Percentiles rank a stretch among this genome's conserved stretches.
Evolutionary conservation across 2,113 vertebrate genomes (phyloP).

Genomic region (Lanius collurio): DNA sequence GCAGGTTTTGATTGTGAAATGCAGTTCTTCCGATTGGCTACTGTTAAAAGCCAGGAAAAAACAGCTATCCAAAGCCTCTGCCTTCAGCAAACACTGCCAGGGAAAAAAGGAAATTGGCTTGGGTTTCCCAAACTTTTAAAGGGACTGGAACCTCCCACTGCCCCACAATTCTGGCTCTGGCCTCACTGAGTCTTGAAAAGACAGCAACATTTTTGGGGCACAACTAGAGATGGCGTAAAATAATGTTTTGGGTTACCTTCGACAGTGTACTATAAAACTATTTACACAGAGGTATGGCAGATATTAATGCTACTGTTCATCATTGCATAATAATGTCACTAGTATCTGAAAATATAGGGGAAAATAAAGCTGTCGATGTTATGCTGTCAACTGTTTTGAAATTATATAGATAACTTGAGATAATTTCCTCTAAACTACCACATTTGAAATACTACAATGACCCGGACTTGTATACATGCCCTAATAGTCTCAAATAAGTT

Average conservation of each 20-base stretch:
- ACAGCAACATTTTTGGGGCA: not conserved
- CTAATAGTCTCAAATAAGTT: not conserved
- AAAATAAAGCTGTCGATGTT: not conserved
- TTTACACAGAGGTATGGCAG: not conserved
- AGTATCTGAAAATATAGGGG: not conserved
- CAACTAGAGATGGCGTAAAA: not conserved
- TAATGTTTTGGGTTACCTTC: not conserved
- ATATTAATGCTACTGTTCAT: not conserved
- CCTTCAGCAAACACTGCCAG: not conserved
- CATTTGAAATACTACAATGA: not conserved
- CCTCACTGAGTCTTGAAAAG: not conserved
- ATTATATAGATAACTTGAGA: not conserved
- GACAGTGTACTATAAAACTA: not conserved
- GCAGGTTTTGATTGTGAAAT: not conserved
- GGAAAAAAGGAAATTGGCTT: not conserved
- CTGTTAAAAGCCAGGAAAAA: not conserved
- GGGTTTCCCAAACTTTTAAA: not conserved
- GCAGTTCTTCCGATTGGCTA: not conserved
- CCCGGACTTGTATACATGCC: not conserved
- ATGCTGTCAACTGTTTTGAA: not conserved
- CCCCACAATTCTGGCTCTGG: too few relatives aligned
- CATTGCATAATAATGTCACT: not conserved
- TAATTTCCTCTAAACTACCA: not conserved
- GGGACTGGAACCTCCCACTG: not conserved
- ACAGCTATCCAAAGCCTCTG: rapidly evolving